Evolutionary conservation across 2,797 vertebrate genomes (phyloP).

Genomic region (Synaphobranchus kaupii): DNA sequence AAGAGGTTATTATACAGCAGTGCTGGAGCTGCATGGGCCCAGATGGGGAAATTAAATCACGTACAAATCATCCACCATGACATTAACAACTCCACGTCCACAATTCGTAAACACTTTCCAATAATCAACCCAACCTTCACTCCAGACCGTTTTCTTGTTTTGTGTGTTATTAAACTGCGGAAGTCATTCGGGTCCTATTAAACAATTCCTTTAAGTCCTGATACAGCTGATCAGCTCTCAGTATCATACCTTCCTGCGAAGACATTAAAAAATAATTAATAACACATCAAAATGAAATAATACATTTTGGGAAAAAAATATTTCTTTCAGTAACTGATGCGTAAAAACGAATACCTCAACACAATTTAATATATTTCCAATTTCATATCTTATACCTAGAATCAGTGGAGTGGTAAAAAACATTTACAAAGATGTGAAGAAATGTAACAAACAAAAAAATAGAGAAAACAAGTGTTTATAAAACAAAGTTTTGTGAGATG

Average conservation of each 20-base stretch:
- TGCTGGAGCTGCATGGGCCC: neutral
- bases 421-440: neutral
- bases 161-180: neutral
- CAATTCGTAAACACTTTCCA: neutral
- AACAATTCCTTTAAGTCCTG: neutral
- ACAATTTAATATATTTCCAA: neutral
- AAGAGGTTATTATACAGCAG: neutral
- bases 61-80: neutral
- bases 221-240: neutral
- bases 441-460: neutral
- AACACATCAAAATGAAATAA: neutral
- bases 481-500: neutral
- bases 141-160: neutral
- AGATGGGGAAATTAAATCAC: neutral
- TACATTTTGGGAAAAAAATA: neutral
- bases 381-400: neutral
- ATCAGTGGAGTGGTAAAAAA: constrained; percentile 3
- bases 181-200: too few relatives aligned
- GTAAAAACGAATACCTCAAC: neutral
- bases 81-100: neutral
- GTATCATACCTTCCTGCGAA: neutral
- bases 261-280: neutral
- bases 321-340: neutral
- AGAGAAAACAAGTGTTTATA: neutral
- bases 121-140: neutral